phyloP scores from a whole-genome alignment of 2,888 invertebrate species.

The Polyommatus icarus region DNA sequence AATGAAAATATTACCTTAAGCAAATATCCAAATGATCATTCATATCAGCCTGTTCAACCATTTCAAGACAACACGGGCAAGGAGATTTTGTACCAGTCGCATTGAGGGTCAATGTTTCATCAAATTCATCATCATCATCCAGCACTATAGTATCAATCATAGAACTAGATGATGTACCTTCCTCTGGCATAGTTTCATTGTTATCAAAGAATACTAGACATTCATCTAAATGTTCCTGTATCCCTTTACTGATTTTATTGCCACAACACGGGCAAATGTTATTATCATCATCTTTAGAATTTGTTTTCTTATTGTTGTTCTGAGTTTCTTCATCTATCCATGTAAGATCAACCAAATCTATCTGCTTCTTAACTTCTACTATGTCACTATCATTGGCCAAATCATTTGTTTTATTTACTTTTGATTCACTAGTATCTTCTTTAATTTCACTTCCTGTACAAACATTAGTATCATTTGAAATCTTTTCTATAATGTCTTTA shows the following conservation, averaged over 20 bases:
- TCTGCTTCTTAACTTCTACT: slow-evolving; percentile 33
- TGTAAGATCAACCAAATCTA: slow-evolving; percentile 20
- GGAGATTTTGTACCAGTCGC: slow-evolving; percentile 71
- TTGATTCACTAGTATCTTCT: background rate
- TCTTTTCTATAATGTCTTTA: slow-evolving; percentile 57
- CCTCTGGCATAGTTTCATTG: slow-evolving; percentile 65
- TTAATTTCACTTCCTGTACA: background rate
- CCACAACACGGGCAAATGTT: slow-evolving; percentile 71
- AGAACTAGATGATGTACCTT: slow-evolving; percentile 52
- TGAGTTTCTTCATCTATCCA: slow-evolving; percentile 28
- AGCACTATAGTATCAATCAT: slow-evolving; percentile 52
- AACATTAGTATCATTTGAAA: slow-evolving; percentile 43
- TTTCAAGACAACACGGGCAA: slow-evolving; percentile 82
- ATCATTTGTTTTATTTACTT: slow-evolving; percentile 8
- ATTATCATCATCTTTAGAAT: slow-evolving; percentile 44
- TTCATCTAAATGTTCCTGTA: slow-evolving; percentile 74
- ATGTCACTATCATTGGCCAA: slow-evolving; percentile 27
- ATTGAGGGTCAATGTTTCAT: slow-evolving; percentile 64
- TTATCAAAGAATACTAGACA: slow-evolving; percentile 72
- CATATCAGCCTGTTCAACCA: slow-evolving; percentile 77
- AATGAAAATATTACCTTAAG: slow-evolving; percentile 45
- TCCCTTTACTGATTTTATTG: slow-evolving; percentile 51
- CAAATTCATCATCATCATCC: slow-evolving; percentile 60
- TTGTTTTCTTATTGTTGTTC: slow-evolving; percentile 43
- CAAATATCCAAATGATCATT: slow-evolving; percentile 80